Evolutionary conservation across 2,888 invertebrate genomes (phyloP).

Genomic region (Galeopsomyia nigrocyanea): DNA sequence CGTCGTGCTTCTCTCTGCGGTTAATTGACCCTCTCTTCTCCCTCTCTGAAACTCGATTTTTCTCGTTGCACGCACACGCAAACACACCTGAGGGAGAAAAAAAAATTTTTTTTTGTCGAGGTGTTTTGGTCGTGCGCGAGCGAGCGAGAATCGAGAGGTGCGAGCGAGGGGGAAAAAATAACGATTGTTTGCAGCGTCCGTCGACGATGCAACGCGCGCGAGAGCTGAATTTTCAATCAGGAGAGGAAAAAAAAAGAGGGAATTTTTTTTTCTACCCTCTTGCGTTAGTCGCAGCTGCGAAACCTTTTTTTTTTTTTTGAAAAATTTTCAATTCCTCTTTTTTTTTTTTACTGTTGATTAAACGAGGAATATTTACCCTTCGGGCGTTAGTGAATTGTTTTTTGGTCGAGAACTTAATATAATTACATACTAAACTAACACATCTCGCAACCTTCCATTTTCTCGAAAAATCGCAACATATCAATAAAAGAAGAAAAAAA

Average conservation of each 20-base stretch:
- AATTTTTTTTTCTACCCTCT: neutral
- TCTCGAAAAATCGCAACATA: too few species aligned
- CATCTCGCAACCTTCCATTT: too few species aligned
- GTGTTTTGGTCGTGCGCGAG: neutral
- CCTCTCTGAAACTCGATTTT: constrained; percentile 33
- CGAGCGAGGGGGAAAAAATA: neutral
- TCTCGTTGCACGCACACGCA: neutral
- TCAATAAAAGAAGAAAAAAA: too few species aligned
- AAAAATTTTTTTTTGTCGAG: neutral
- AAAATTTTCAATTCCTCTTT: too few species aligned
- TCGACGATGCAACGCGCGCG: neutral
- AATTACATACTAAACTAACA: too few species aligned
- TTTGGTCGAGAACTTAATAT: too few species aligned
- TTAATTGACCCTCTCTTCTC: constrained; percentile 38
- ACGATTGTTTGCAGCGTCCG: constrained; percentile 25
- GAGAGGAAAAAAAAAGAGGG: neutral
- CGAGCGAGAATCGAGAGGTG: constrained; percentile 11
- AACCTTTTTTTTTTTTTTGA: too few species aligned
- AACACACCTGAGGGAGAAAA: neutral
- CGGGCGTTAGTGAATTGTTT: too few species aligned
- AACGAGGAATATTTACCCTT: too few species aligned
- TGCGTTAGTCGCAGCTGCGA: too few species aligned
- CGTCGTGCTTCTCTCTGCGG: neutral
- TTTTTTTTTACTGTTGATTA: too few species aligned
- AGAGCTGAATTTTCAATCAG: constrained; percentile 28